These are phyloP conservation scores for Brevipalpus yothersi DNA, from an alignment of 1,140 invertebrate genomes.

Conservation along the genomic window DNA sequence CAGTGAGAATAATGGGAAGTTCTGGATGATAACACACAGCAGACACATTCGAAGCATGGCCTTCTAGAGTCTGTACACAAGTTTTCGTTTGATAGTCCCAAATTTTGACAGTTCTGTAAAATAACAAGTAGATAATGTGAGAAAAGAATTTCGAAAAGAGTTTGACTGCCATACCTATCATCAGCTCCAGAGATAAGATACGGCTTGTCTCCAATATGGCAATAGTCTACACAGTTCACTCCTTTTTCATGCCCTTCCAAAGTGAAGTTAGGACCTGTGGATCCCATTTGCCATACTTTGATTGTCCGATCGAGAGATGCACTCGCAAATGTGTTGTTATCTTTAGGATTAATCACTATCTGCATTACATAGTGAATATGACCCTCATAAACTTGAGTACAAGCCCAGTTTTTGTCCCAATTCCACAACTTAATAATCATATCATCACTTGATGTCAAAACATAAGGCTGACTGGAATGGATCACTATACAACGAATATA, in stretches of 20 bases:
- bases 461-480: conserved; percentile 89
- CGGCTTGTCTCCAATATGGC: conserved; percentile 98
- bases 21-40: conserved; percentile 79
- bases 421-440: conserved; percentile 99
- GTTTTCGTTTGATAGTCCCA: conserved; percentile 99
- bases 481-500: conserved; percentile 88
- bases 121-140: conserved; percentile 9
- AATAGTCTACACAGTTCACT: conserved; percentile 97
- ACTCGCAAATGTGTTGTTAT: conserved; percentile 99
- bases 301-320: conserved; percentile 90
- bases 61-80: conserved; percentile 93
- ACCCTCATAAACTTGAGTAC: conserved; percentile 90
- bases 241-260: conserved; percentile 96
- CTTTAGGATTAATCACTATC: conserved; percentile 97
- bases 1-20: conserved; percentile 84
- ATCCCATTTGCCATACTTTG: conserved; percentile 94
- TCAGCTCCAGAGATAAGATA: conserved; percentile 97
- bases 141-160: neutral
- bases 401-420: conserved; percentile 94
- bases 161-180: conserved; percentile 32
- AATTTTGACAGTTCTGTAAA: conserved; percentile 53
- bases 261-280: conserved; percentile 89
- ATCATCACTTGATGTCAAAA: conserved; percentile 93
- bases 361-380: conserved; percentile 99
- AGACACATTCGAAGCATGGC: conserved; percentile 87